These are phyloP conservation scores for Avahi laniger DNA, from an alignment of 2,797 vertebrate genomes.

Conservation along the genomic window DNA sequence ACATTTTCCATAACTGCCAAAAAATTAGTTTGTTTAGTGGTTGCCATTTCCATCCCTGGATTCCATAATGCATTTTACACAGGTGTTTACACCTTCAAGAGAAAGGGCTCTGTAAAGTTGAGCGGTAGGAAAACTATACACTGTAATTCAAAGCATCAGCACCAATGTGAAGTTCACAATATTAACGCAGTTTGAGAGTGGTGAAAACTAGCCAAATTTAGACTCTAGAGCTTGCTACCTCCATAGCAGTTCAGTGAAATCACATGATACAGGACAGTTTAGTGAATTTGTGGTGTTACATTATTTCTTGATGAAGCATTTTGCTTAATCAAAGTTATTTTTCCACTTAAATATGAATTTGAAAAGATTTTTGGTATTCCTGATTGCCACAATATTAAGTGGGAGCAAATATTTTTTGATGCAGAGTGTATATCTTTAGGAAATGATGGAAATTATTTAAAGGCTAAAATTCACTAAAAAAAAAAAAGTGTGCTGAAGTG, in stretches of 20 bases:
- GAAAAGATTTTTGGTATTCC: not conserved
- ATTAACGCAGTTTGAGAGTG: not conserved
- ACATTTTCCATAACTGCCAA: not conserved
- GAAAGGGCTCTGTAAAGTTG: not conserved
- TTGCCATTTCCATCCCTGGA: not conserved
- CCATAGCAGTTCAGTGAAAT: not conserved
- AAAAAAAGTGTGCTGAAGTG: conserved; percentile 7
- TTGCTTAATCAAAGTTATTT: conserved; percentile 21
- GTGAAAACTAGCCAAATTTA: not conserved
- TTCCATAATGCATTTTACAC: not conserved
- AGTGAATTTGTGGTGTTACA: not conserved
- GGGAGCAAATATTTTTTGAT: not conserved
- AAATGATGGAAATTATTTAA: conserved; percentile 14
- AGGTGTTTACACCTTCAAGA: not conserved
- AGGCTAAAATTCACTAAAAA: not conserved
- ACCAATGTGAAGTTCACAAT: not conserved
- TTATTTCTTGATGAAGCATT: not conserved
- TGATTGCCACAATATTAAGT: not conserved
- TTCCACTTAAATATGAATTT: conserved; percentile 17
- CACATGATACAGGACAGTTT: not conserved
- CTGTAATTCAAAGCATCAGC: not conserved
- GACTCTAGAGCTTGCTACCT: not conserved
- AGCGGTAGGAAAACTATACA: not conserved
- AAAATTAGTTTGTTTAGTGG: not conserved
- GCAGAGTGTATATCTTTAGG: not conserved